Base-by-base conservation (phyloP, 2,888 invertebrate species). In the Lithophane semibrunnea region DNA sequence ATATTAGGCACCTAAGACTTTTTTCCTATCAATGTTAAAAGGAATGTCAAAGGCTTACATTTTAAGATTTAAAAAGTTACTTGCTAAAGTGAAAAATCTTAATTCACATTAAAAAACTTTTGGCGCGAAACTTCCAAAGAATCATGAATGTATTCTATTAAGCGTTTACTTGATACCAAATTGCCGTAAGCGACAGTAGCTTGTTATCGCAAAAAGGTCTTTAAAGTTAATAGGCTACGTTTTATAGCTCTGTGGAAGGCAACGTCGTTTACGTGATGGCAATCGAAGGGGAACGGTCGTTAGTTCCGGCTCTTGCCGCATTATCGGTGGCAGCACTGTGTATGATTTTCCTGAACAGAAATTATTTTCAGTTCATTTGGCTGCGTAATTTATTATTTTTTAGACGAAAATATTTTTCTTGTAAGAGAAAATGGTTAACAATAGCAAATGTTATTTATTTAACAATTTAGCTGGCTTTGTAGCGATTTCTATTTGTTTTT, bases 271-370 rank as follows among this genome's bases (percentile, higher is more conserved):
- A 90, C 72, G 85, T 80, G 79, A 83, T 84, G 84, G 82, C 84
- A 86, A 85, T 85, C 84, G 84, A 85, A 89, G 88, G 75, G 75
- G 75, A 81, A 77, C 79, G 70, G 73, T 75, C 47, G 75, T 89
- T 94, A 94, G 95, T 95, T 95, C 95, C 88, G 72, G 78, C 80
- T 29, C 84, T 92, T 91, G 90, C 92, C 94, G 91, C 80, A 52
- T 47, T 44, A 73, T 75, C 64, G 37, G 64, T 73, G 91, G 95
- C 94, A 94, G 94, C 94, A 94, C 94, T 92, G 82, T 89, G 65
- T 77, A 54, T 56, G 66, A 72, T 80, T 82, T 73, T 76, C 49
- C 21, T 71, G 71, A 79, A 65, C 37, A 63, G 70, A 78, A 75
- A 58, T 69, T 16, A 44, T 52, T 83, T 76, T 70, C 72, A 60